Evolutionary conservation across 2,888 invertebrate genomes (phyloP), one percentile per base, ranked within the genome.

Genomic region (Cheilosia variabilis): DNA sequence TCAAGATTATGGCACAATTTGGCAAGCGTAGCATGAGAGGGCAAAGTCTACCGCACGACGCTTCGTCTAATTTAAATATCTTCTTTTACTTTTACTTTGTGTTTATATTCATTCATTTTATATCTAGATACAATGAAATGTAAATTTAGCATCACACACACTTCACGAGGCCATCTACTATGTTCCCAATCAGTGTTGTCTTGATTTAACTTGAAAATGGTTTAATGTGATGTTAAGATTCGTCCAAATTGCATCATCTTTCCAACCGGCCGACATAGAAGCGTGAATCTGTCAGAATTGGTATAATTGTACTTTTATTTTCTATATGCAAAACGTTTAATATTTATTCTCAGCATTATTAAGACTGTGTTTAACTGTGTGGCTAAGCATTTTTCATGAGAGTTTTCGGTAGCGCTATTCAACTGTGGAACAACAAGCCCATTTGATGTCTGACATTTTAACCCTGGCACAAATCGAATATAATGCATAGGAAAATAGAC

Each of bases 61-160:
- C 24, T n/a, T 55, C 3, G 9, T 34, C 17, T 22, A 69, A 69
- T 45, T n/a, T 24, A 55, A 55, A 68, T 43, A 43, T 45, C 57
- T 55, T 45, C 57, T 68, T 55, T 43, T 9, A 19, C 57, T 68
- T 55, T 43, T 9, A 19, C 15, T 68, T 45, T 43, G 4, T 55
- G 45, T 57, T 57, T 34, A 34, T 34, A 45, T 57, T 45, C 24
- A 22, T 69, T 57, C 34, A 27, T 22, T 58, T 15, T 22, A 22
- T 34, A 19, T 47, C 37, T 4, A 37, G 19, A 45, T 45, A 45
- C 45, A 15, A 19, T 58, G 47, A 69, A 57, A 34, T 50, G 41
- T 71, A 58, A 58, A 47, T 58, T 71, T 71, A 71, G 71, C 31
- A 47, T 37, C 37, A 19, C 37, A 37, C 15, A 52, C 37, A 66